Percentiles rank a stretch among this genome's conserved stretches.
Conservation (phyloP, 2,797 vertebrate species). For the Bothrops alternatus region DNA sequence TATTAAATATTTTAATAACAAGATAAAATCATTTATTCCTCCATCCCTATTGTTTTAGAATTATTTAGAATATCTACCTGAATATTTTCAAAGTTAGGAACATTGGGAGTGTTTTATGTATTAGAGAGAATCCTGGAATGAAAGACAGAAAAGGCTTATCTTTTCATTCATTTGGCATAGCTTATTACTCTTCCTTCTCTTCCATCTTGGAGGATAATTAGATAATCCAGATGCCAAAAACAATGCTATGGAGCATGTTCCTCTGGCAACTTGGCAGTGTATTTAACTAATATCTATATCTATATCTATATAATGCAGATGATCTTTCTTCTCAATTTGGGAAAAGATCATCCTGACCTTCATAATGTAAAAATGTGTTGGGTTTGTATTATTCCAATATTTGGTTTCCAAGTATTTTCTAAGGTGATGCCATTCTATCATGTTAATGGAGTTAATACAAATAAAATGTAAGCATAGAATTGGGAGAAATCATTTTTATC, state of each 20-base stretch:
- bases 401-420: constrained; percentile 65
- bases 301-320: constrained; percentile 65
- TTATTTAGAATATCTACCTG: constrained; percentile 52
- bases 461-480: constrained; percentile 47
- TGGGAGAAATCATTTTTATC: constrained; percentile 4
- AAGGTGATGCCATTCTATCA: constrained; percentile 65
- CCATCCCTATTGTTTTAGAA: constrained; percentile 52
- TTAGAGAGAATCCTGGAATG: constrained; percentile 43
- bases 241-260: constrained; percentile 70
- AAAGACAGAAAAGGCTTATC: constrained; percentile 51
- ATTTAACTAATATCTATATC: constrained; percentile 63
- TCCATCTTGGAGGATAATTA: constrained; percentile 72
- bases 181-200: constrained; percentile 70
- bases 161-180: constrained; percentile 66
- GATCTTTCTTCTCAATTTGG: constrained; percentile 64
- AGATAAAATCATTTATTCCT: constrained; percentile 38
- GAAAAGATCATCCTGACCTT: constrained; percentile 62
- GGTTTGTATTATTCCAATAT: constrained; percentile 61
- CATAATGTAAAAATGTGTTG: constrained; percentile 64
- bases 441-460: constrained; percentile 32
- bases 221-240: constrained; percentile 72
- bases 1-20: constrained; percentile 44
- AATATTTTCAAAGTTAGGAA: constrained; percentile 60
- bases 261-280: constrained; percentile 69
- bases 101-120: constrained; percentile 31